A percentile compares a stretch with the other conserved stretches of the same genome.
Conservation (phyloP, 2,797 vertebrate species). For the Lepidocolaptes lacrymiger region DNA sequence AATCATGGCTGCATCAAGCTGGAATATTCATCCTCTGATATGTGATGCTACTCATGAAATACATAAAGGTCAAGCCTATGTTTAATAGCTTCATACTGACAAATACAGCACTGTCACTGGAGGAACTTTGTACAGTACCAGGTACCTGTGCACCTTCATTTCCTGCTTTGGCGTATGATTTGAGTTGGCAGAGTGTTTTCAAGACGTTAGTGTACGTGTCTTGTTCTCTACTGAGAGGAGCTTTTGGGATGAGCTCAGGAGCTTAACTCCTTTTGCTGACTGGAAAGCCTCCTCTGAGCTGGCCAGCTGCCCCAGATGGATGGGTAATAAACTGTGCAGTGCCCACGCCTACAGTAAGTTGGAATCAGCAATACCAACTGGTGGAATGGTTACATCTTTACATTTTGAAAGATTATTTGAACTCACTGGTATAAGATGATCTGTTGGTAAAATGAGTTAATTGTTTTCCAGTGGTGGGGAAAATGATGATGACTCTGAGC, state of each 20-base stretch:
- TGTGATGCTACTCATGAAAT: not conserved
- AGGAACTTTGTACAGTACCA: not conserved
- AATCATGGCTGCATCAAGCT: not conserved
- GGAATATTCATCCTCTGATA: not conserved
- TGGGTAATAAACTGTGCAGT: not conserved
- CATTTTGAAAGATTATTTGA: not conserved
- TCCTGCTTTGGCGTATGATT: not conserved
- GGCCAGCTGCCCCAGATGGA: not conserved
- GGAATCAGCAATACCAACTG: not conserved
- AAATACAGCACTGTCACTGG: not conserved
- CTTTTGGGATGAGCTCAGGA: not conserved
- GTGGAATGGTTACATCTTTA: not conserved
- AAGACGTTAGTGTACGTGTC: not conserved
- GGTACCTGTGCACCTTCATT: not conserved
- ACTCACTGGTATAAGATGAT: not conserved
- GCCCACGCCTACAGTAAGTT: not conserved
- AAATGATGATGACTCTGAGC: slow-evolving; percentile 83
- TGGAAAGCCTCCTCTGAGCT: not conserved
- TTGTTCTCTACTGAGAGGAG: not conserved
- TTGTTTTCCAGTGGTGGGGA: slow-evolving; percentile 85
- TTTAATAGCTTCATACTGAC: not conserved
- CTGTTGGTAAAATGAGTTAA: not conserved
- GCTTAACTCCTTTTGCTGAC: not conserved
- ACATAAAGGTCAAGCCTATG: not conserved
- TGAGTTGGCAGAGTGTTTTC: not conserved